Percentiles rank a stretch among this genome's conserved stretches.
Conservation (phyloP, 1,140 invertebrate species). For the Telenomus remus region DNA sequence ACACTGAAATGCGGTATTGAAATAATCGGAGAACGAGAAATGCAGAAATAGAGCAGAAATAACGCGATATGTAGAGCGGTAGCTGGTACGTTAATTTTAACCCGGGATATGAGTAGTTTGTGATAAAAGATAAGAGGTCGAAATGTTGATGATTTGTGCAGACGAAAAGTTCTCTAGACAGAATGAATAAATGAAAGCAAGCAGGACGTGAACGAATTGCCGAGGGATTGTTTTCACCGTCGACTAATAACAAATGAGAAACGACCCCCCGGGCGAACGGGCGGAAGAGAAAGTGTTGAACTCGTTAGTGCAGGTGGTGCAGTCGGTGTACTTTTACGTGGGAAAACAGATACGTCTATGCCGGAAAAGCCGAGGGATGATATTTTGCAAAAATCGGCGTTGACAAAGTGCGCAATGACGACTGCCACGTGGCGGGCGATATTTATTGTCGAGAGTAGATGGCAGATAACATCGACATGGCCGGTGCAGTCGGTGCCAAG, state of each 20-base stretch:
- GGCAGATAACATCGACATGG: conserved; percentile 56
- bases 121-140: too few relatives aligned
- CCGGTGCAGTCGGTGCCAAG: conserved; percentile 62
- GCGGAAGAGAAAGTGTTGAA: conserved; percentile 19
- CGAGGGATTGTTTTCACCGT: conserved; percentile 31
- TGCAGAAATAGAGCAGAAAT: too few relatives aligned
- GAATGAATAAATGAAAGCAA: conserved; percentile 21
- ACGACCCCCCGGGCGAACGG: conserved; percentile 10
- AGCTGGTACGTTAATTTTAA: too few relatives aligned
- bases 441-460: conserved; percentile 62
- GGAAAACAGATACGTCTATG: conserved; percentile 48
- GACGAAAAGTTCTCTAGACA: background rate
- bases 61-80: too few relatives aligned
- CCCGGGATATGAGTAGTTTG: too few relatives aligned
- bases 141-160: too few relatives aligned
- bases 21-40: too few relatives aligned
- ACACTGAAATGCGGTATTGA: too few relatives aligned
- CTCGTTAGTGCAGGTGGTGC: conserved; percentile 18
- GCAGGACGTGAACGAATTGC: conserved; percentile 5
- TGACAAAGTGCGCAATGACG: conserved; percentile 49
- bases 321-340: background rate
- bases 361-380: conserved; percentile 36
- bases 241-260: conserved; percentile 41
- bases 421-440: conserved; percentile 52
- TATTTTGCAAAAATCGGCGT: conserved; percentile 48